These are phyloP conservation scores for Umimayanthus kanabou DNA, from an alignment of 92 coral and sea anemone genomes.

Conservation along the genomic window DNA sequence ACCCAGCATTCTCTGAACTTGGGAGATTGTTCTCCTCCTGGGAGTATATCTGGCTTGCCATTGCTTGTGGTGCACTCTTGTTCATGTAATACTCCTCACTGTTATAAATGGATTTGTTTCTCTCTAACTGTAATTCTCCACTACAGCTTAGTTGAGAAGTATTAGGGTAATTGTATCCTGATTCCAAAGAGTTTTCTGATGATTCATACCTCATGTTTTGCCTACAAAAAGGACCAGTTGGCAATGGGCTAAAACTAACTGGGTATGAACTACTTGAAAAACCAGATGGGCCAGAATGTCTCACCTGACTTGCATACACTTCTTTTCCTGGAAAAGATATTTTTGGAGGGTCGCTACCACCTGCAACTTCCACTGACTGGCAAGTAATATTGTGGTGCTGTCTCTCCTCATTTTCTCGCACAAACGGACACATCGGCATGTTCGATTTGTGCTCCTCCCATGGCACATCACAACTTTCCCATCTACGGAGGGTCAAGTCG, in stretches of 20 bases:
- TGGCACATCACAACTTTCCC: conserved; percentile 83
- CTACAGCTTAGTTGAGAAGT: background rate
- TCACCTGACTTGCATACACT: conserved; percentile 1
- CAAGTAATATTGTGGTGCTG: conserved; percentile 41
- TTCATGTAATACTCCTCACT: background rate
- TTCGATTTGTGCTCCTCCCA: conserved; percentile 68
- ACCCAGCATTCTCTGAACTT: background rate
- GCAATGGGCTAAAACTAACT: background rate
- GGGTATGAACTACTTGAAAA: background rate
- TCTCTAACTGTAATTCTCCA: conserved; percentile 1
- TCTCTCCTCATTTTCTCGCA: conserved; percentile 58
- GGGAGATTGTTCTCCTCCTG: background rate
- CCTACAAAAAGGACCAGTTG: conserved; percentile 8
- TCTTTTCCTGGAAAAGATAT: conserved; percentile 8
- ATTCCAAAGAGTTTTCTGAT: background rate
- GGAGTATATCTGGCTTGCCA: background rate
- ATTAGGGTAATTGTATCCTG: background rate
- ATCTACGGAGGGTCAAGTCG: conserved; percentile 63
- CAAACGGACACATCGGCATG: conserved; percentile 56
- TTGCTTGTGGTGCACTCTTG: background rate
- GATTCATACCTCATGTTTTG: background rate
- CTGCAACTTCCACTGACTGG: conserved; percentile 47
- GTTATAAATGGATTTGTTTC: conserved; percentile 1
- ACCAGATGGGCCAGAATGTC: background rate
- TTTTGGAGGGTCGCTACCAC: background rate